phyloP scores from a whole-genome alignment of 1,140 invertebrate genomes.

The Ceratosolen fusciceps region DNA sequence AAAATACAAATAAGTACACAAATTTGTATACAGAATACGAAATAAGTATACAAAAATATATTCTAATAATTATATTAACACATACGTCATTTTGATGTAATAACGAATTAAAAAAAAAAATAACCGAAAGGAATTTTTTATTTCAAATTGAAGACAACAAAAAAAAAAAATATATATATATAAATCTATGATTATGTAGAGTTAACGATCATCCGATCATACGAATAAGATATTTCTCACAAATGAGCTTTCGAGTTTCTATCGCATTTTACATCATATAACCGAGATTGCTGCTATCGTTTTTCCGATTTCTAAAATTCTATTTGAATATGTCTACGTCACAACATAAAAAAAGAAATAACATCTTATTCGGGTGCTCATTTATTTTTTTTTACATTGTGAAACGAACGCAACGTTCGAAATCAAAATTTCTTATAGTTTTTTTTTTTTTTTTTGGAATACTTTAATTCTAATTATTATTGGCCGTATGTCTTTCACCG shows the following conservation, averaged over 20 bases:
- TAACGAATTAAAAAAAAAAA: not conserved
- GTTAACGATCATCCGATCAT: no score
- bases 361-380: no score
- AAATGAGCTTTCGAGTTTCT: not conserved
- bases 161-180: not conserved
- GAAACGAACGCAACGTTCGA: no score
- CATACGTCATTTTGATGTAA: not conserved
- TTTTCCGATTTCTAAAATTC: conserved; percentile 14
- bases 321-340: not conserved
- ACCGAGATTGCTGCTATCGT: not conserved
- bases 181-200: no score
- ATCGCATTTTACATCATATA: conserved; percentile 2
- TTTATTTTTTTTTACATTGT: no score
- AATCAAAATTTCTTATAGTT: no score
- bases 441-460: no score
- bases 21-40: not conserved
- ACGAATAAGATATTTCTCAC: not conserved
- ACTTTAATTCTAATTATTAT: no score
- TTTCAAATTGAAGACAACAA: not conserved
- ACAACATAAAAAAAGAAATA: no score
- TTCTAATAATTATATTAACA: not conserved
- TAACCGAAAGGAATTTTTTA: no score
- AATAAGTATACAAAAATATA: not conserved
- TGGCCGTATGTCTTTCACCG: no score
- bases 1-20: not conserved